Base-by-base conservation (phyloP, 1,140 invertebrate genomes). In the Drosophila triauraria region DNA sequence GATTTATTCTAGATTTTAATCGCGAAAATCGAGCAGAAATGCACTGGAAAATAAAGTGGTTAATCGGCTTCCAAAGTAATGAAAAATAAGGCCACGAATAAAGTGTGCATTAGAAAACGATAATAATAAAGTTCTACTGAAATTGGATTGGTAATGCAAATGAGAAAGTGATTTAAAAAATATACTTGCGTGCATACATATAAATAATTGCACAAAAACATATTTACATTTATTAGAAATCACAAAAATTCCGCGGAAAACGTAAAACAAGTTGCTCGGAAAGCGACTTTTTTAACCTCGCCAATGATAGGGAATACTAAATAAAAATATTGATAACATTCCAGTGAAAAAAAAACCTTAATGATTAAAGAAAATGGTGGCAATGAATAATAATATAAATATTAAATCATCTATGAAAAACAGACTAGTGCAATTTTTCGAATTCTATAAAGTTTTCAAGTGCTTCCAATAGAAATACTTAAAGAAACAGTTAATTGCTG, bases 1-100 rank as follows among this genome's bases (percentile, higher is more conserved):
- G 74, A 77, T 77, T 67, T 67, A 53, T 65, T 68, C n/a, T 30
- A 67, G 35, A 65, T 53, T 42, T 46, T 15, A 27, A 53, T 44
- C 23, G 30, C 15, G 23, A 25, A 38, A 35, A 35, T 61, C 1
- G 23, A 50, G 10, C 6, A 44, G 27, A 48, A 40, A 48, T 30
- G 23, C 38, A 64, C 61, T 10, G 13, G 4, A 3, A 42, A 4
- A 53, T 13, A 23, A 42, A 59, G 9, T 9, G 25, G n/a, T n/a
- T n/a, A 3, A 3, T 6, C 17, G 3, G 2, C n/a, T 32, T 17
- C 8, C 12, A 30, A 61, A 61, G 4, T n/a, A 38, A 13, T 25
- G 3, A 13, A 61, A 17, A 15, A 17, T 35, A 8, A 8, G 2
- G 25, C 3, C 0, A 35, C 32, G 32, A 10, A 35, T 8, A 20